Evolutionary conservation across 2,797 vertebrate genomes (phyloP).

Genomic region (Enoplosus armatus): DNA sequence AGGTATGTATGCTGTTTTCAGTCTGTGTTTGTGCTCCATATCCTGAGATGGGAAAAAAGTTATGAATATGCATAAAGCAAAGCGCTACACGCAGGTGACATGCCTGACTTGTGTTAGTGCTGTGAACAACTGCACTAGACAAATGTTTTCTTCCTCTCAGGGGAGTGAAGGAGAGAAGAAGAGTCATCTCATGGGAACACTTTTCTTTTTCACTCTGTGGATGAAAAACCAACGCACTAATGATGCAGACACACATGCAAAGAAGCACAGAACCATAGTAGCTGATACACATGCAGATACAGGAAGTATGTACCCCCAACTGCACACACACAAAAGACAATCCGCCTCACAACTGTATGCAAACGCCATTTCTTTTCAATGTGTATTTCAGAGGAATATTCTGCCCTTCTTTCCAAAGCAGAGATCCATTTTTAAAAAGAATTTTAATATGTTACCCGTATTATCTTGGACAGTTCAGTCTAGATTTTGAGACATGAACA

Average conservation of each 20-base stretch:
- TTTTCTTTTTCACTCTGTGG: constrained; percentile 72
- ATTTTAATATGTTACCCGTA: constrained; percentile 2
- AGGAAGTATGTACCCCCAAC: constrained; percentile 34
- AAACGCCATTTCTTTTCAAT: constrained; percentile 57
- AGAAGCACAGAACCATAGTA: constrained; percentile 39
- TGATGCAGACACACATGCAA: constrained; percentile 77
- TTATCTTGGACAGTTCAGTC: constrained; percentile 22
- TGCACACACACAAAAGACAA: constrained; percentile 39
- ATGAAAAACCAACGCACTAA: constrained; percentile 85
- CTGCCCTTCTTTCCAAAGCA: constrained; percentile 45
- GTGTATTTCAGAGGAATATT: constrained; percentile 41
- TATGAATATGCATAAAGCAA: constrained; percentile 87
- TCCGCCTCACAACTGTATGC: constrained; percentile 35
- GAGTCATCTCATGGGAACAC: constrained; percentile 75
- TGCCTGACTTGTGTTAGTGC: constrained; percentile 81
- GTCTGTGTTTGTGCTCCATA: constrained; percentile 69
- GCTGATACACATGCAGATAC: constrained; percentile 47
- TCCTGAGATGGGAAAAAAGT: constrained; percentile 62
- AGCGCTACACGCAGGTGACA: constrained; percentile 82
- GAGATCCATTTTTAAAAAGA: constrained; percentile 6
- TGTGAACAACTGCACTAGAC: constrained; percentile 78
- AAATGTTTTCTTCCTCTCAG: constrained; percentile 67
- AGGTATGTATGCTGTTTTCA: constrained; percentile 52
- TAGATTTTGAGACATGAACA: constrained; percentile 31
- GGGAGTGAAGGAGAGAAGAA: constrained; percentile 57